Evolutionary conservation across 1,140 invertebrate genomes (phyloP), one percentile per base, ranked within the genome.

Genomic region (Drosophila serrata): DNA sequence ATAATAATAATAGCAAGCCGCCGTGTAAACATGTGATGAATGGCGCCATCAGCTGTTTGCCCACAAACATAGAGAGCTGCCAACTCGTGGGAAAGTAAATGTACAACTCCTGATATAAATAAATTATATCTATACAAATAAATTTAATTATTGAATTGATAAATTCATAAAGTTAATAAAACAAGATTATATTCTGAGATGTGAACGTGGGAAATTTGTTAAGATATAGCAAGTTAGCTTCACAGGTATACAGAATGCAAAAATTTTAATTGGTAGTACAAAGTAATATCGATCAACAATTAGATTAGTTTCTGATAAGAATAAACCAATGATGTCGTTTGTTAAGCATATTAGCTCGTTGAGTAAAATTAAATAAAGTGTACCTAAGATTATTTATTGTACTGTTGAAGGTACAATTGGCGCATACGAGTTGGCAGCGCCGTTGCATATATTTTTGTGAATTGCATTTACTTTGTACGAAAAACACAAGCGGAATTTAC

Each of bases 1-100:
- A 84, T 81, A 88, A 84, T 78, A 81, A 72, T 53, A 81, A 68
- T 59, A 55, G 63, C n/a, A 75, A 27, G 51, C 17, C 42, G 46
- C 56, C 27, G 57, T 51, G 29, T 48, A 40, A 60, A 81, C 72
- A 78, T 63, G 48, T 68, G 61, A 55, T 19, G 7, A 15, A 12
- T 17, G 15, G 9, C 45, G 17, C 39, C 15, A 86, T 43, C 78
- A 86, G 69, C 55, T 79, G 69, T 42, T 43, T 11, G 13, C 13
- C 43, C 12, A 24, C 1, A 9, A 2, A 17, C 13, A 4, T 1
- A 13, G 9, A 15, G 49, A 12, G 33, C 55, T 55, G 31, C 46
- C 31, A 61, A 35, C 49, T 51, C 48, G 12, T 13, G 17, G 13
- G 3, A 33, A 31, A 49, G 9, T 49, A 19, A 31, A 4, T 6